Evolutionary conservation across 2,113 vertebrate genomes (phyloP).

Genomic region (Heptranchias perlo): DNA sequence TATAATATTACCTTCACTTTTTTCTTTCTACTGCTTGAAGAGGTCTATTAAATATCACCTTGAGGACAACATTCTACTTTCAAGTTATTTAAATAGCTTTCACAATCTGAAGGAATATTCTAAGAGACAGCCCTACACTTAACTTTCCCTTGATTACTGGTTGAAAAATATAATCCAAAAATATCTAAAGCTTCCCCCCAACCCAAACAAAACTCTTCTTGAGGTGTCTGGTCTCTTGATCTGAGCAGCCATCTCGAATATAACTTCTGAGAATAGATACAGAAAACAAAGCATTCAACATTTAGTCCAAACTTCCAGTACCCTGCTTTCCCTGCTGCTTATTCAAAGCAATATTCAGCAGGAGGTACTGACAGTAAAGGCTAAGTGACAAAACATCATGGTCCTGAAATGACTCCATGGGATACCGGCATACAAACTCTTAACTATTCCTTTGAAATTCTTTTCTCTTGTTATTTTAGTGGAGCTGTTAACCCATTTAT

Average conservation of each 20-base stretch:
- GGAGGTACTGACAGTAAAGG: not conserved
- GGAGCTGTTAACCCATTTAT: not conserved
- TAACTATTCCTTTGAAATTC: not conserved
- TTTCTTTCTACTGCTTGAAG: not conserved
- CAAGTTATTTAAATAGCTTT: not conserved
- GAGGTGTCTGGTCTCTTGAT: not conserved
- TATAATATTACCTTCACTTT: not conserved
- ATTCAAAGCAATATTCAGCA: not conserved
- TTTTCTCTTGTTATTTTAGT: not conserved
- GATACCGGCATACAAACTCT: not conserved
- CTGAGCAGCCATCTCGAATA: not conserved
- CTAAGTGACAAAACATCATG: not conserved
- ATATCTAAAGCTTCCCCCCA: not conserved
- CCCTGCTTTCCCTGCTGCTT: not conserved
- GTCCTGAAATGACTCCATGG: slow-evolving; percentile 18
- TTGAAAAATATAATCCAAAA: not conserved
- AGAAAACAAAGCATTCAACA: not conserved
- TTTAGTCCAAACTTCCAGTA: not conserved
- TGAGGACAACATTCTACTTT: not conserved
- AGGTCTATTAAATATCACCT: not conserved
- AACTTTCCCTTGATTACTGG: not conserved
- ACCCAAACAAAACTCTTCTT: not conserved
- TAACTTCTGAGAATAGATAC: not conserved
- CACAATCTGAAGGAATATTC: not conserved
- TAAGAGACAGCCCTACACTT: not conserved